A percentile compares a stretch with the other conserved stretches of the same genome.
Evolutionary conservation across 2,113 vertebrate genomes (phyloP).

Genomic region (Mirza zaza): DNA sequence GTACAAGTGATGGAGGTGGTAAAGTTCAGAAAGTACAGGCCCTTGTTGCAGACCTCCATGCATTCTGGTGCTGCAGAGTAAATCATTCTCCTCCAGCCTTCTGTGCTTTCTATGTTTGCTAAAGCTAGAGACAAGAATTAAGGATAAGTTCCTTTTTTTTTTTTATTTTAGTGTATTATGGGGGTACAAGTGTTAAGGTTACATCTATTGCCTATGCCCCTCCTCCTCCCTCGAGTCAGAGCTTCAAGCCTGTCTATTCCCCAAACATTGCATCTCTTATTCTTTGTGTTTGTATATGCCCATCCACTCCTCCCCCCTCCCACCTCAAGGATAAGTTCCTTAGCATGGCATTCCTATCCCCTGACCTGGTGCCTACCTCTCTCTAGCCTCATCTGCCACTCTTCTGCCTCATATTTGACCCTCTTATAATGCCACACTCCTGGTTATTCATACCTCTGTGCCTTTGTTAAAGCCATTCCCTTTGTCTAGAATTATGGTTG

Average conservation of each 20-base stretch:
- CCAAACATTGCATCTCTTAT: too few species aligned
- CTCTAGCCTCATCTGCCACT: neutral
- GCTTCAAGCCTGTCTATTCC: too few species aligned
- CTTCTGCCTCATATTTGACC: neutral
- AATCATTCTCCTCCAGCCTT: neutral
- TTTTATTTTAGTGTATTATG: too few species aligned
- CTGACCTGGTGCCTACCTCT: neutral
- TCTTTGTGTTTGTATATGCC: too few species aligned
- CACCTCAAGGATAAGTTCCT: neutral
- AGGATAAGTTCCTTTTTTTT: neutral
- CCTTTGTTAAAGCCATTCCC: neutral
- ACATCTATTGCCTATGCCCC: too few species aligned
- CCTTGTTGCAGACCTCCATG: neutral
- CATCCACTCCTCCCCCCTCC: too few species aligned
- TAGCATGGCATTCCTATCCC: neutral
- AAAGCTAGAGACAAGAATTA: neutral
- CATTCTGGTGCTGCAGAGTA: neutral
- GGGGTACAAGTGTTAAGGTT: too few species aligned
- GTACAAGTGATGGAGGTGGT: neutral
- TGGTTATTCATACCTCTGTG: neutral
- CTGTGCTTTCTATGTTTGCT: neutral
- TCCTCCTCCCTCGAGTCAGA: too few species aligned
- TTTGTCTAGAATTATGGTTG: neutral
- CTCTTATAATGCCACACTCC: neutral
- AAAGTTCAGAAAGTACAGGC: neutral